Evolutionary conservation across 2,113 vertebrate species (phyloP).

Genomic region (Pongo abelii): DNA sequence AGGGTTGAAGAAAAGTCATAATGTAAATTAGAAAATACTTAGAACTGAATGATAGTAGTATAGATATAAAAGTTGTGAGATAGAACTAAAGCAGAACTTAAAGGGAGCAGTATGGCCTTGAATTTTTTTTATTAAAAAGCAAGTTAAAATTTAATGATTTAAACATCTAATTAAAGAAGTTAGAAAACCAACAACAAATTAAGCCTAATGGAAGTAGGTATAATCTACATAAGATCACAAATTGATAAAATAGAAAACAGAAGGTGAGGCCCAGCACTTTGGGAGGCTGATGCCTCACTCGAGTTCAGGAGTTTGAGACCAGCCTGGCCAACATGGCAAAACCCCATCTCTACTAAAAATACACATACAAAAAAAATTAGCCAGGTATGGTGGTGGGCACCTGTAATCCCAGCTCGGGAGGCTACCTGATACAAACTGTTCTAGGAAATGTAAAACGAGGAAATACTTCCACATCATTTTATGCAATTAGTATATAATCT

Average conservation of each 20-base stretch:
- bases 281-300: too few relatives aligned
- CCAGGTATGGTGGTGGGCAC: too few relatives aligned
- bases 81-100: background rate
- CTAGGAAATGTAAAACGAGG: background rate
- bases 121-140: background rate
- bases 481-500: background rate
- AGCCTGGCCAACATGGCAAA: too few relatives aligned
- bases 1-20: background rate
- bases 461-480: background rate
- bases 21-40: background rate
- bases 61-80: background rate
- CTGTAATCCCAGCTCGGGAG: too few relatives aligned
- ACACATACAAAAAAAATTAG: too few relatives aligned
- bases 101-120: background rate
- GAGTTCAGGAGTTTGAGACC: too few relatives aligned
- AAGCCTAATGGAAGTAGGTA: background rate
- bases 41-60: background rate
- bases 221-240: background rate
- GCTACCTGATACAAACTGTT: background rate
- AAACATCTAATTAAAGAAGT: background rate
- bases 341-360: too few relatives aligned
- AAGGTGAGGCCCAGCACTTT: too few relatives aligned
- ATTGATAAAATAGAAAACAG: background rate
- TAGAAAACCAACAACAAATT: conserved; percentile 1
- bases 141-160: background rate